Base-by-base conservation (phyloP, 2,113 vertebrate genomes). In the Brachyhypopomus occidentalis region DNA sequence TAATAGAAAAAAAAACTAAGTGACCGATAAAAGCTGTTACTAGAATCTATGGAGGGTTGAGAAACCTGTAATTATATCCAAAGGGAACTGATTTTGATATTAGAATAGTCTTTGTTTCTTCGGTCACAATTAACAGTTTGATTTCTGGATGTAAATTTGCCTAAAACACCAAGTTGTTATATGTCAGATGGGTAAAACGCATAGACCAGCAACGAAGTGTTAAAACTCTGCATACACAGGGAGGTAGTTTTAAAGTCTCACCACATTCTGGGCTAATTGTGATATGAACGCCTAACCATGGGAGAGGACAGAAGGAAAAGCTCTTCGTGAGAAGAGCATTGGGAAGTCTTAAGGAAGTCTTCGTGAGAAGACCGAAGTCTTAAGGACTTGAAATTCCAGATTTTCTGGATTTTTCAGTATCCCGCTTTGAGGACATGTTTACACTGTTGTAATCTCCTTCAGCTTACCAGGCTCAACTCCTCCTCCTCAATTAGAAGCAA, bases 331-430 rank as follows among this genome's bases (percentile, higher is more conserved):
- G n/a, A 60, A 16, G 56, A 62, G 22, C 55, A 48, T 4, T 23
- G 20, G 27, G 66, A n/a, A n/a, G n/a, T n/a, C n/a, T n/a, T n/a
- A n/a, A n/a, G n/a, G n/a, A n/a, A n/a, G n/a, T n/a, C n/a, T 72
- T 69, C 66, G 3, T 41, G 3, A 78, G n/a, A n/a, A n/a, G n/a
- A 38, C 16, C 34, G 23, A 41, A 36, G 4, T 74, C 30, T 55
- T 59, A 82, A 20, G 62, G 36, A 75, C 38, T 22, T 30, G 3
- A 81, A 36, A 41, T 62, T 55, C 58, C 30, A 81, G 45, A 67
- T 8, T 34, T 41, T 74, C 73, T 34, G 58, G 27, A 38, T 58
- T 70, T 62, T 55, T 34, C 52, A 41, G 27, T 62, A 55, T 56
- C 6, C 7, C 16, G 19, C 17, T 78, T 76, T 30, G 23, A 70